Evolutionary conservation across 53 echinoderm and acorn worm genomes (phyloP).

Genomic region (Henricia sp.): DNA sequence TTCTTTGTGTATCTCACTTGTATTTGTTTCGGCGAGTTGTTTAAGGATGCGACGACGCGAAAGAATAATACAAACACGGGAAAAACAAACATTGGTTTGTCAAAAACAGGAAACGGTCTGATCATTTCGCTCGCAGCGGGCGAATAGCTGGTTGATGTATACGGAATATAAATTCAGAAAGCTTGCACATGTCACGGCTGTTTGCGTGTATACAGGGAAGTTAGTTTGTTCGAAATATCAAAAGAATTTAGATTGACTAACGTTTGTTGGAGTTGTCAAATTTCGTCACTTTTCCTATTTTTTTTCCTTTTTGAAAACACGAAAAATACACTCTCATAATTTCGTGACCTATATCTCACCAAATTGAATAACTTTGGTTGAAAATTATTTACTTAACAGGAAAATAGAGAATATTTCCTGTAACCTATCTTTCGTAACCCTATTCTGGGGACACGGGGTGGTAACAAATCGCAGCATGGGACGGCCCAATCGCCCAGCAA

Average conservation of each 20-base stretch:
- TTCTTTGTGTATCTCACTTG: constrained; percentile 4
- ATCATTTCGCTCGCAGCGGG: background rate
- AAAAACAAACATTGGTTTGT: constrained; percentile 42
- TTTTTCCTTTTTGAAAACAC: too few relatives aligned
- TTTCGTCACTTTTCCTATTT: too few relatives aligned
- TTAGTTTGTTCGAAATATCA: too few relatives aligned
- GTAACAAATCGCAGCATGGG: constrained; percentile 14
- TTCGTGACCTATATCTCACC: too few relatives aligned
- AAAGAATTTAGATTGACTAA: too few relatives aligned
- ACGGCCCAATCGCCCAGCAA: constrained; percentile 17
- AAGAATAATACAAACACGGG: constrained; percentile 48
- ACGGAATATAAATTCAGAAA: background rate
- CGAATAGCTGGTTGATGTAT: background rate
- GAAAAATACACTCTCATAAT: too few relatives aligned
- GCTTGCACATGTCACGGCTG: background rate
- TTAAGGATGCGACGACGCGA: constrained; percentile 60
- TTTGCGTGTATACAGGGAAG: background rate
- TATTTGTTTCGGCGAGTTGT: constrained; percentile 62
- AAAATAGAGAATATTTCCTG: too few relatives aligned
- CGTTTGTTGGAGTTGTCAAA: too few relatives aligned
- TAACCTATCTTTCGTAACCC: constrained; percentile 24
- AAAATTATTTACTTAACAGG: too few relatives aligned
- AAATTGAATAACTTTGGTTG: too few relatives aligned
- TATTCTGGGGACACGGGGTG: constrained; percentile 15
- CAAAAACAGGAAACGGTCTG: constrained; percentile 48